These are phyloP conservation scores for Zoanthus solanderi DNA, from an alignment of 92 coral and sea anemone species.

Conservation along the genomic window DNA sequence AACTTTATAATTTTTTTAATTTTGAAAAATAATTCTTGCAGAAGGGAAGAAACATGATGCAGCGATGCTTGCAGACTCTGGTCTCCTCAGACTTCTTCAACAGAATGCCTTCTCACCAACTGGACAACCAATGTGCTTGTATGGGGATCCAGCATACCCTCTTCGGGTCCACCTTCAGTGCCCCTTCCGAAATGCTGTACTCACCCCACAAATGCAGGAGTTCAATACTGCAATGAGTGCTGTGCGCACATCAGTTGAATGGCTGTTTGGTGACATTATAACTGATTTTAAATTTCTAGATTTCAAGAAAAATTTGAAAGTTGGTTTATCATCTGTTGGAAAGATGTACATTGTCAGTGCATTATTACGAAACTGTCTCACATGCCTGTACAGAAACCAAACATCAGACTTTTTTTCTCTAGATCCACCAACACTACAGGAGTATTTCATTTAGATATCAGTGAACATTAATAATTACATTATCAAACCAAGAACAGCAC, in stretches of 20 bases:
- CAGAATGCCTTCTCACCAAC: slow-evolving; percentile 25
- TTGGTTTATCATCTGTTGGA: slow-evolving; percentile 8
- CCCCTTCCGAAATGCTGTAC: slow-evolving; percentile 21
- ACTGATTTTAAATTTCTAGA: slow-evolving; percentile 11
- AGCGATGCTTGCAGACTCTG: slow-evolving; percentile 26
- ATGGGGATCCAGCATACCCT: slow-evolving; percentile 22
- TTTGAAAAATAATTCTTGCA: slow-evolving; percentile 6
- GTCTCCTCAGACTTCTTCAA: slow-evolving; percentile 1
- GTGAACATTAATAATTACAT: slow-evolving; percentile 10
- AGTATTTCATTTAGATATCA: slow-evolving; percentile 24
- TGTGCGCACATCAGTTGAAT: slow-evolving; percentile 17
- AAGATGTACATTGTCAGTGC: slow-evolving; percentile 26
- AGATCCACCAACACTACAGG: slow-evolving; percentile 25
- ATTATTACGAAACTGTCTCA: slow-evolving; percentile 14
- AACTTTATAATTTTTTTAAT: slow-evolving; percentile 12
- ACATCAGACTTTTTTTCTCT: slow-evolving; percentile 15
- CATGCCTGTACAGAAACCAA: slow-evolving; percentile 21
- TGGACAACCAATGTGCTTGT: slow-evolving; percentile 25
- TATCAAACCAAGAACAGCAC: slow-evolving; percentile 22
- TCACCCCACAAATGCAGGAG: slow-evolving; percentile 33
- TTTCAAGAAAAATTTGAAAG: slow-evolving; percentile 24
- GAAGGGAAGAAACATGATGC: slow-evolving; percentile 35
- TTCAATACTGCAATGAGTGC: slow-evolving; percentile 31
- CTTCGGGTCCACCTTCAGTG: slow-evolving; percentile 29
- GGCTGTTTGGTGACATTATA: slow-evolving; percentile 13